A percentile compares a stretch with the other conserved stretches of the same genome.
Evolutionary conservation across 2,888 invertebrate species (phyloP).

Genomic region (Liodrosophila aerea): DNA sequence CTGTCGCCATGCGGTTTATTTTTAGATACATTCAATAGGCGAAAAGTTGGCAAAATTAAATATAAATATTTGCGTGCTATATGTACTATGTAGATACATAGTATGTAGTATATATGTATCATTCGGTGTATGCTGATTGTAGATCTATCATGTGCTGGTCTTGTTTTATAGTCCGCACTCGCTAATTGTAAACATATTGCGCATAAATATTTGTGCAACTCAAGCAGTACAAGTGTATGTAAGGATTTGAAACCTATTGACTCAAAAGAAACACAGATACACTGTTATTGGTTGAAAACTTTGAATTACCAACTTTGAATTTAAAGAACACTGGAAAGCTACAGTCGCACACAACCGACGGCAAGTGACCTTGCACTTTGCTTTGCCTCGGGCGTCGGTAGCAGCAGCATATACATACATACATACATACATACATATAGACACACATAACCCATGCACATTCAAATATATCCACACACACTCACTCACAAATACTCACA

Average conservation of each 20-base stretch:
- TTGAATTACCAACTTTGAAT: too few species aligned
- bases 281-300: too few species aligned
- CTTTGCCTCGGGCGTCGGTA: too few species aligned
- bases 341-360: too few species aligned
- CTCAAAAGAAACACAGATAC: neutral
- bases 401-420: too few species aligned
- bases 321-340: too few species aligned
- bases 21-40: constrained; percentile 28
- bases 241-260: neutral
- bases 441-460: too few species aligned
- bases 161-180: constrained; percentile 15
- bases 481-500: too few species aligned
- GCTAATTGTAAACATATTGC: constrained; percentile 30
- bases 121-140: constrained; percentile 24
- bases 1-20: constrained; percentile 55
- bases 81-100: constrained; percentile 10
- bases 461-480: too few species aligned
- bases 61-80: constrained; percentile 32
- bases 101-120: constrained; percentile 7
- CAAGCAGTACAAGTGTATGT: constrained; percentile 11
- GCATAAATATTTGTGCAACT: constrained; percentile 23
- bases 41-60: constrained; percentile 19
- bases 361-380: too few species aligned
- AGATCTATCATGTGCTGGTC: constrained; percentile 37
- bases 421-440: too few species aligned